Evolutionary conservation across 1,140 invertebrate species (phyloP).

Genomic region (Hormaphis cornu): DNA sequence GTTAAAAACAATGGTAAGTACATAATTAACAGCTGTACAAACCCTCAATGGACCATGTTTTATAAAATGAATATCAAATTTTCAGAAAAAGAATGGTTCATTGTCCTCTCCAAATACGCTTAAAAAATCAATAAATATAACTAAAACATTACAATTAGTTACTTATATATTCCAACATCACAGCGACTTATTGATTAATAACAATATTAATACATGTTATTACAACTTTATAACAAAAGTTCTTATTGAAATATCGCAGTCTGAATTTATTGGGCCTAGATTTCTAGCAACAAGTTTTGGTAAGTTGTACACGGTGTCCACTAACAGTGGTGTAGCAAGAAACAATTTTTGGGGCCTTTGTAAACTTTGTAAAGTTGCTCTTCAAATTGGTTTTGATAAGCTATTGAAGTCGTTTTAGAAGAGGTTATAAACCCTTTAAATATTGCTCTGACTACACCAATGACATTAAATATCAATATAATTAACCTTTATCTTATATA

Average conservation of each 20-base stretch:
- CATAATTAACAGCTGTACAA: no score
- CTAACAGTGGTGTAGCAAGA: no score
- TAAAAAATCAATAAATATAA: background rate
- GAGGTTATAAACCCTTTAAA: no score
- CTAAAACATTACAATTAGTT: constrained; percentile 7
- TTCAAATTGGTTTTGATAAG: no score
- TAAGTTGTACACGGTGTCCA: no score
- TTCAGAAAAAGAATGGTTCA: background rate
- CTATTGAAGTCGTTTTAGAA: no score
- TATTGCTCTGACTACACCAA: no score
- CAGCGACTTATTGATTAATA: background rate
- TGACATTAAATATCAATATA: no score
- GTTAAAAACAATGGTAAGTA: constrained; percentile 4
- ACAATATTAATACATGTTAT: background rate
- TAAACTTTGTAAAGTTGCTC: no score
- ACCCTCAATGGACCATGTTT: no score
- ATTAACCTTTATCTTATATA: no score
- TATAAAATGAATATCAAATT: background rate
- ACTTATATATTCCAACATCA: background rate
- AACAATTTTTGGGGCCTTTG: no score
- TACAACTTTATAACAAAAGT: background rate
- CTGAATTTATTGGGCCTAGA: background rate
- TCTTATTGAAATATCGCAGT: constrained; percentile 6
- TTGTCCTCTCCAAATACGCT: background rate
- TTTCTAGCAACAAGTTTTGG: background rate